A percentile compares a stretch with the other conserved stretches of the same genome.
Evolutionary conservation across 1,140 invertebrate genomes (phyloP).

Genomic region (Trichonephila clavipes): DNA sequence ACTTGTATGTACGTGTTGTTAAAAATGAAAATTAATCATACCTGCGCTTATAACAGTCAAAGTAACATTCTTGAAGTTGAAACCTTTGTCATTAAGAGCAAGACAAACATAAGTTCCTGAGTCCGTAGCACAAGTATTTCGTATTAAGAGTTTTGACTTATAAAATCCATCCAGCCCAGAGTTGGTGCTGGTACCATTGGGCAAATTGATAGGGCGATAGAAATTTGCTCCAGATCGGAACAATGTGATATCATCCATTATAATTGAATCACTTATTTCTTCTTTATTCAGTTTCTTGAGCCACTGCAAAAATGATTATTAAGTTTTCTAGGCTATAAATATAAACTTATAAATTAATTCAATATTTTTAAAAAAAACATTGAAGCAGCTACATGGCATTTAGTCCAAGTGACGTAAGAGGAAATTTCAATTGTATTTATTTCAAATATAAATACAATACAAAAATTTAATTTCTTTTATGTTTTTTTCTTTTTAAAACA

Average conservation of each 20-base stretch:
- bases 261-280: constrained; percentile 16
- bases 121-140: constrained; percentile 83
- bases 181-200: neutral
- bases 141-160: constrained; percentile 62
- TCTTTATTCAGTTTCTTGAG: constrained; percentile 51
- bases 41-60: neutral
- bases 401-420: no score
- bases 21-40: neutral
- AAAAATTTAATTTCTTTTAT: no score
- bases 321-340: no score
- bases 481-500: no score
- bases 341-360: no score
- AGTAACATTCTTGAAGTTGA: constrained; percentile 51
- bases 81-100: constrained; percentile 80
- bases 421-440: no score
- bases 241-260: neutral
- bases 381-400: no score
- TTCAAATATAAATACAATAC: no score
- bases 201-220: constrained; percentile 43
- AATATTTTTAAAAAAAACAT: no score
- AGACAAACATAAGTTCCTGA: constrained; percentile 88
- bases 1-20: no score
- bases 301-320: constrained; percentile 20
- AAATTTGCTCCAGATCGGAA: constrained; percentile 50
- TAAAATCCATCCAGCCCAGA: neutral